These are phyloP conservation scores for Charadrius vociferus DNA, from an alignment of 2,113 vertebrate species.

Conservation along the genomic window DNA sequence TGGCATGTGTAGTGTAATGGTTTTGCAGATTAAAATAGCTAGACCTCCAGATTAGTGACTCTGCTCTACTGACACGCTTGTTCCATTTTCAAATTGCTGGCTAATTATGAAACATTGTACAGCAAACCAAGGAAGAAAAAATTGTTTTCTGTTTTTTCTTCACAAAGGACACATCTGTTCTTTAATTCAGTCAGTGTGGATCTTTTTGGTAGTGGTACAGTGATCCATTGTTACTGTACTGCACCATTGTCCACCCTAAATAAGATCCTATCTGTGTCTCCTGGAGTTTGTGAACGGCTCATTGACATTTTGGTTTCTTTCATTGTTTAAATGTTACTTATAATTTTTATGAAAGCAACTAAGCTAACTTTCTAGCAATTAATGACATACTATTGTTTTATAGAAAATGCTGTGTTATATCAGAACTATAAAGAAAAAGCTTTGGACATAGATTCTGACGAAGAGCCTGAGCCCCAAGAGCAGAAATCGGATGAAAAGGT, in stretches of 20 bases:
- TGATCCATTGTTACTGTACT: conserved; percentile 47
- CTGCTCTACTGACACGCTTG: background rate
- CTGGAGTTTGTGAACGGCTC: background rate
- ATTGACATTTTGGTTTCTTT: background rate
- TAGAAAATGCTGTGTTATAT: conserved; percentile 93
- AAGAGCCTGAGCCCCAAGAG: conserved; percentile 83
- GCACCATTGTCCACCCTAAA: conserved; percentile 47
- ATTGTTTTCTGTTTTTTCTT: conserved; percentile 13
- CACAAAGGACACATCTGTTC: conserved; percentile 62
- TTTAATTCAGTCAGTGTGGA: conserved; percentile 40
- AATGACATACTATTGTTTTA: background rate
- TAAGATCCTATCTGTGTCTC: conserved; percentile 27
- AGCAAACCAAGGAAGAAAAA: conserved; percentile 20
- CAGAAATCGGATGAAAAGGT: conserved; percentile 80
- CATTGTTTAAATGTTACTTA: background rate
- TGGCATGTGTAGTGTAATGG: background rate
- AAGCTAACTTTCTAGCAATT: background rate
- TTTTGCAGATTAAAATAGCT: background rate
- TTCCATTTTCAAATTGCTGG: background rate
- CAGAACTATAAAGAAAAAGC: conserved; percentile 98
- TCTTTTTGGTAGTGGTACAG: conserved; percentile 29
- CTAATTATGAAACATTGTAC: background rate
- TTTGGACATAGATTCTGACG: conserved; percentile 93
- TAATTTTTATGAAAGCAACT: background rate
- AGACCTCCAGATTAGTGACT: background rate